Evolutionary conservation across 2,888 invertebrate genomes (phyloP), one percentile per base, ranked within the genome.

Genomic region (Agonopterix heracliana): DNA sequence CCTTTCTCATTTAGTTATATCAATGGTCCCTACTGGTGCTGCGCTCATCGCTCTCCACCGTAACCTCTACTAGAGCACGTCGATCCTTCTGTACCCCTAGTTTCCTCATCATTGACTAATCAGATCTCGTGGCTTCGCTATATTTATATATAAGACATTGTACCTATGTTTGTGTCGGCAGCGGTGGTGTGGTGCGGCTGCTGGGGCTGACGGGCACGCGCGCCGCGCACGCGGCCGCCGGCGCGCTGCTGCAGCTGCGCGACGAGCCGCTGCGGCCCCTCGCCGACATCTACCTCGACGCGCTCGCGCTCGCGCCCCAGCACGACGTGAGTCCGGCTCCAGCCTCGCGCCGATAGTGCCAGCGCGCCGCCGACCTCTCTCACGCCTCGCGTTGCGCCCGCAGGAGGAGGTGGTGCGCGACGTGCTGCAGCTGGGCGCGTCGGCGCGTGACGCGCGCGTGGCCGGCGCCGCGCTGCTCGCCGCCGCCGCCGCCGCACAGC

Each of bases 191-290:
- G 55, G 61, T 60, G 45, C 66, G 67, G 46, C 58, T 66, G 67
- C 62, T 78, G 54, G 81, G 75, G 4, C 62, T 68, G 58, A 59
- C 67, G 47, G 80, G 64, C 54, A 50, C 68, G 49, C 56, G 48
- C 44, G 61, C 55, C 26, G 65, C 71, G 55, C 66, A 66, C 56
- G 34, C 44, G 43, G 81, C 74, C 41, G 75, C 68, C 14, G 59
- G 51, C 48, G 66, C 54, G 45, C 55, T 65, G 56, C 68, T 75
- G 62, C 73, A 67, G 55, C 68, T 72, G 63, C 54, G 4, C 13
- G 13, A 10, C 13, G 42, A 11, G 13, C 13, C 13, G 13, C 42
- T 54, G n/a, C 50, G 44, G 42, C 44, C 38, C 12, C 55, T 56
- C 12, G 47, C 48, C 36, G 55, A 54, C 45, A 47, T 35, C 46